A percentile compares a stretch with the other conserved stretches of the same genome.
Conservation (phyloP, 2,888 invertebrate genomes). For the Parascotia fuliginaria region DNA sequence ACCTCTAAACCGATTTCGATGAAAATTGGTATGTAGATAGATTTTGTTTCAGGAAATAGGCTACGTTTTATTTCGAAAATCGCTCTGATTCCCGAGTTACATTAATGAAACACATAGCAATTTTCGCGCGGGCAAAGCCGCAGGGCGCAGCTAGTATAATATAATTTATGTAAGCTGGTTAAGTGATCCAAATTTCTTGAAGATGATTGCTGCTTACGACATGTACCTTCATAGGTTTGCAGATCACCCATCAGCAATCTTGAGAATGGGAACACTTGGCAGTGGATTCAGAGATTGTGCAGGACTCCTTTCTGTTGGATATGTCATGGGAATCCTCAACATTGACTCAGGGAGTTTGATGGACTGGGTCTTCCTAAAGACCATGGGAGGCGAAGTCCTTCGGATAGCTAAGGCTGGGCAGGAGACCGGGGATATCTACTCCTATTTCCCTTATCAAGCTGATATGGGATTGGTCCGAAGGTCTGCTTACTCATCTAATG, state of each 20-base stretch:
- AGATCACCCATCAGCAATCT: neutral
- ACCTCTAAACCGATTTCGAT: too few relatives aligned
- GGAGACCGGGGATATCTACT: neutral
- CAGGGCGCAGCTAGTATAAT: too few relatives aligned
- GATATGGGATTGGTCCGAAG: neutral
- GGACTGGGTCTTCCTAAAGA: conserved; percentile 1
- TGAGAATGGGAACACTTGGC: neutral
- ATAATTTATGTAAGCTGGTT: neutral
- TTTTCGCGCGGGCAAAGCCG: too few relatives aligned
- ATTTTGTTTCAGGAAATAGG: too few relatives aligned
- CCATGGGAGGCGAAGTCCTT: neutral
- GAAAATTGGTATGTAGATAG: too few relatives aligned
- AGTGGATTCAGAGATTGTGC: conserved; percentile 1
- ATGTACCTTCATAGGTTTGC: neutral
- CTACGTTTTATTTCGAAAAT: too few relatives aligned
- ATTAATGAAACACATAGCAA: too few relatives aligned
- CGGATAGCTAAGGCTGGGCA: neutral
- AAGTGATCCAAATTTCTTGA: neutral
- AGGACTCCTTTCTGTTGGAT: neutral
- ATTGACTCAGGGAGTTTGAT: neutral
- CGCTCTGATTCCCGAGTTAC: too few relatives aligned
- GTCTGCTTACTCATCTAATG: neutral
- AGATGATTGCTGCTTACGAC: conserved; percentile 1
- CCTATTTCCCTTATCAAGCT: neutral
- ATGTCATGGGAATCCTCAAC: neutral